These are phyloP conservation scores for Caenorhabditis inopinata DNA, from an alignment of 1,140 invertebrate genomes.

Conservation along the genomic window DNA sequence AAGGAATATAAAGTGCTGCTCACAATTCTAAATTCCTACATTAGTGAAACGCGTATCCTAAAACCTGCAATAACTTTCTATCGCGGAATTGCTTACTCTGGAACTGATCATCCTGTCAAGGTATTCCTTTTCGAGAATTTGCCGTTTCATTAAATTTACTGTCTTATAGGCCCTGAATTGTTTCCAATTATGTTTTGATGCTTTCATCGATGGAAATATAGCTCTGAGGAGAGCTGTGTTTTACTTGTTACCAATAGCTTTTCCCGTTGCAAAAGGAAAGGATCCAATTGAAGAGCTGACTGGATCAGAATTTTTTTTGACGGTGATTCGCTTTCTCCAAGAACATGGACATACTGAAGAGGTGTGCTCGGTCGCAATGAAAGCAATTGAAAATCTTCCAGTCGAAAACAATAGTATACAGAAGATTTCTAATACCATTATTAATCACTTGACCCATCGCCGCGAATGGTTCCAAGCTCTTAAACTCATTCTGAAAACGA, in stretches of 20 bases:
- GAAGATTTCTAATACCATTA: not conserved
- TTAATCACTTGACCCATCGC: not conserved
- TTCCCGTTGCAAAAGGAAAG: not conserved
- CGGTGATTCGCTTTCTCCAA: not conserved
- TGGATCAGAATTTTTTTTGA: not conserved
- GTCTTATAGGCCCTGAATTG: not conserved
- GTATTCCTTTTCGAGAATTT: not conserved
- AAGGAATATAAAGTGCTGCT: not conserved
- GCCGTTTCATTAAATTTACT: not conserved
- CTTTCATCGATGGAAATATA: not conserved
- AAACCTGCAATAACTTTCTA: slow-evolving; percentile 3
- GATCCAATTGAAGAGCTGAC: not conserved
- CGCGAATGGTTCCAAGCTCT: not conserved
- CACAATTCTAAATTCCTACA: not conserved
- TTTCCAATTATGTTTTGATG: not conserved
- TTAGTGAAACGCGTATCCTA: not conserved
- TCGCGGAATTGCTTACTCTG: not conserved
- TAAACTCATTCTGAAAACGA: not conserved
- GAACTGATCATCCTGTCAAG: not conserved
- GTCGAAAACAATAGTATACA: not conserved
- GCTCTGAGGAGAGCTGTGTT: not conserved
- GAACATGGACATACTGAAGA: not conserved
- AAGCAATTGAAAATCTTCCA: not conserved
- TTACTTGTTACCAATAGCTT: not conserved
- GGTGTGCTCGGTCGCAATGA: not conserved